Evolutionary conservation across 1,140 invertebrate species (phyloP).

Genomic region (Drosophila pallidifrons): DNA sequence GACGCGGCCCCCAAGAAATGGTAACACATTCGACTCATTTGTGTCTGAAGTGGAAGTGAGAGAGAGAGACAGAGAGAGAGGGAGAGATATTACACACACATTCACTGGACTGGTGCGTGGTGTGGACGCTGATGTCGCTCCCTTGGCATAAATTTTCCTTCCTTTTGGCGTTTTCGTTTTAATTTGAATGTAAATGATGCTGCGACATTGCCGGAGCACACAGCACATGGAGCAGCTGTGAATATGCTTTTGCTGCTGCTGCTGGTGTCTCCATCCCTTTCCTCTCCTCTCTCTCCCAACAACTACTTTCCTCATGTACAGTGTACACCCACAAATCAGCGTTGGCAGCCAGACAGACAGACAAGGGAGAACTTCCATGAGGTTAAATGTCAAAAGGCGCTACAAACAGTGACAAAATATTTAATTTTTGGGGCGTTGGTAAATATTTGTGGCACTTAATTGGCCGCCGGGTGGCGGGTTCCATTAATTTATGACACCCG

Average conservation of each 20-base stretch:
- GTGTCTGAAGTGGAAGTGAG: not conserved
- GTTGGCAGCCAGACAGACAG: constrained; percentile 40
- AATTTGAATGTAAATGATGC: constrained; percentile 83
- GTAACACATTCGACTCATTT: constrained; percentile 58
- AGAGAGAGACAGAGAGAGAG: not conserved
- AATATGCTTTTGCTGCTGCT: constrained; percentile 22
- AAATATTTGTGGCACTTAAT: constrained; percentile 82
- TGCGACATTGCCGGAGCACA: constrained; percentile 40
- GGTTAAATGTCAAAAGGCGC: constrained; percentile 77
- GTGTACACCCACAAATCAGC: constrained; percentile 45
- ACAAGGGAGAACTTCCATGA: constrained; percentile 38
- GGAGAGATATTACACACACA: not conserved
- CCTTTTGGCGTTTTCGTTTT: constrained; percentile 72
- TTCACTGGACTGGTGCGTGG: not conserved
- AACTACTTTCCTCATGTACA: not conserved
- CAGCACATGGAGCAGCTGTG: constrained; percentile 46
- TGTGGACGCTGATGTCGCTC: constrained; percentile 21
- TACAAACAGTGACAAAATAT: constrained; percentile 82
- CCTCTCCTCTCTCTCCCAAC: no score
- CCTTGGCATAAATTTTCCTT: constrained; percentile 77
- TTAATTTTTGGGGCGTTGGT: constrained; percentile 78
- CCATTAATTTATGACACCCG: constrained; percentile 68
- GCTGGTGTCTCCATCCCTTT: constrained; percentile 42
- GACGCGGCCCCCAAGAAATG: constrained; percentile 39
- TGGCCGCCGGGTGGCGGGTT: constrained; percentile 53